phyloP scores from a whole-genome alignment of 53 echinoderm and acorn worm genomes.

The Temnopleurus reevesii region DNA sequence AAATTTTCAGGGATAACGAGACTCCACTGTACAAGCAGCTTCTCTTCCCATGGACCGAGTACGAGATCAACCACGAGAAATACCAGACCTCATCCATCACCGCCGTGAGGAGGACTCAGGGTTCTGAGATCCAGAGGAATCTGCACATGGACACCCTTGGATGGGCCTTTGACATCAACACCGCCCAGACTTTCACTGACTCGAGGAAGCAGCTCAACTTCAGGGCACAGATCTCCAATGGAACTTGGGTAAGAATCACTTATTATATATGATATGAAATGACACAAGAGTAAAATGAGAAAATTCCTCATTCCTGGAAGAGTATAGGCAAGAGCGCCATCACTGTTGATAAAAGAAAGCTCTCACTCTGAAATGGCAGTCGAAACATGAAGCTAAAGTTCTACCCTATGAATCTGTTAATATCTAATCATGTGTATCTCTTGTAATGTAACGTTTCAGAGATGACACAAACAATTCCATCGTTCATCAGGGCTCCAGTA shows the following conservation, averaged over 20 bases:
- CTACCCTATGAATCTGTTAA: no score
- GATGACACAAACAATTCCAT: no score
- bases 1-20: constrained; percentile 88
- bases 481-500: no score
- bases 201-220: constrained; percentile 51
- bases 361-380: no score
- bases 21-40: constrained; percentile 91
- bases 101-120: constrained; percentile 4
- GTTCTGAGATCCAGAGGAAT: constrained; percentile 29
- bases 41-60: constrained; percentile 70
- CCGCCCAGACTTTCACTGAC: constrained; percentile 54
- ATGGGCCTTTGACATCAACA: constrained; percentile 78
- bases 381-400: no score
- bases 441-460: no score
- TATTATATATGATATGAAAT: no score
- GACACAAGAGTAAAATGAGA: no score
- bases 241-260: constrained; percentile 66
- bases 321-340: no score
- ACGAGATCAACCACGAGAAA: constrained; percentile 84
- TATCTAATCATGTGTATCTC: no score
- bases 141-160: constrained; percentile 60
- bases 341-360: no score
- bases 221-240: constrained; percentile 72
- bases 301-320: no score
- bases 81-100: constrained; percentile 65